Evolutionary conservation across 2,888 invertebrate genomes (phyloP).

Genomic region (Notodonta dromedarius): DNA sequence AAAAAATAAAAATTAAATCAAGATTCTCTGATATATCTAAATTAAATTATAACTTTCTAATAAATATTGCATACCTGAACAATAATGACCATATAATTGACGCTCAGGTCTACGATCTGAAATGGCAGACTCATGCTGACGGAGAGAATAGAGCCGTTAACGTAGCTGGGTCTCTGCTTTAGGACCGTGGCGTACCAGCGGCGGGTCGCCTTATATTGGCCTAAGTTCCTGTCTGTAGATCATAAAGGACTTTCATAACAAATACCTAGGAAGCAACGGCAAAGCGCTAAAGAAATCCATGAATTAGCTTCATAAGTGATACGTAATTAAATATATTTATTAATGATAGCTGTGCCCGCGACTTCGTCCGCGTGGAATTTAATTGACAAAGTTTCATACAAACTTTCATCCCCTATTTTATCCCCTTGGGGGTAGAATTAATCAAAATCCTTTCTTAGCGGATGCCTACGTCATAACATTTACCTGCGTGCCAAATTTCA

Average conservation of each 20-base stretch:
- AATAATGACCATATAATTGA: constrained; percentile 67
- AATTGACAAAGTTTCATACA: too few species aligned
- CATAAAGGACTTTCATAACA: not conserved
- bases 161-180: constrained; percentile 47
- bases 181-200: constrained; percentile 50
- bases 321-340: too few species aligned
- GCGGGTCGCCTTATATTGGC: constrained; percentile 31
- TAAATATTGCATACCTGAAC: constrained; percentile 55
- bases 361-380: too few species aligned
- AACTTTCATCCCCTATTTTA: too few species aligned
- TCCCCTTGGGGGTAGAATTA: too few species aligned
- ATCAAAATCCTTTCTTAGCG: too few species aligned
- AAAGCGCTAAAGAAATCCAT: too few species aligned
- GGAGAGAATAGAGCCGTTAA: constrained; percentile 47
- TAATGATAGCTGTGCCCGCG: too few species aligned
- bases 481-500: too few species aligned
- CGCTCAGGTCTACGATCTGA: constrained; percentile 55
- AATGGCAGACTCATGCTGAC: constrained; percentile 56
- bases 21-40: not conserved
- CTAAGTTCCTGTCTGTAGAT: constrained; percentile 37
- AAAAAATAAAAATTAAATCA: not conserved
- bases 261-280: too few species aligned
- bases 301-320: too few species aligned
- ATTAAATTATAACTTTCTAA: not conserved
- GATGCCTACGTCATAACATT: too few species aligned